phyloP scores from a whole-genome alignment of 2,888 invertebrate species.

The Hemithea aestivaria region DNA sequence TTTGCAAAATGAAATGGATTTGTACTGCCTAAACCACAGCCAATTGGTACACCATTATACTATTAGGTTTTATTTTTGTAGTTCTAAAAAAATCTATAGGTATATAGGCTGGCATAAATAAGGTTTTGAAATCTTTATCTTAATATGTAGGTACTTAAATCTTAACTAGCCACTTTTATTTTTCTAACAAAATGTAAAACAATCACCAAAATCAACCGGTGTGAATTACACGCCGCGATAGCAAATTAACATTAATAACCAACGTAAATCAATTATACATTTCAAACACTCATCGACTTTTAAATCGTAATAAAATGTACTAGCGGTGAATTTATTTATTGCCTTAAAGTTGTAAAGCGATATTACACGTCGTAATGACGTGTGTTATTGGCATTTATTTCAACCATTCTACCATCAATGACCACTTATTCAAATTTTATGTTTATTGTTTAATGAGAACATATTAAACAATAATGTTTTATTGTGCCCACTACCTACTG shows the following conservation, averaged over 20 bases:
- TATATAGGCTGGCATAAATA: too few species aligned
- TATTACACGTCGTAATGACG: slow-evolving; percentile 76
- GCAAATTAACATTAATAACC: slow-evolving; percentile 72
- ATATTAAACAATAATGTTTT: slow-evolving; percentile 44
- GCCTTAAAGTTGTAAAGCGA: slow-evolving; percentile 76
- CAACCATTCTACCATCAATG: slow-evolving; percentile 68
- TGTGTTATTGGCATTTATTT: slow-evolving; percentile 76
- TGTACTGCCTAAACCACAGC: too few species aligned
- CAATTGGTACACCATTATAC: too few species aligned
- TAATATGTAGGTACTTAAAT: too few species aligned
- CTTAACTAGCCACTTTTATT: not conserved
- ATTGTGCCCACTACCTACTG: too few species aligned
- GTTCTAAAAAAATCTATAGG: too few species aligned
- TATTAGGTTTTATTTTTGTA: too few species aligned
- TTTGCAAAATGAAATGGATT: too few species aligned
- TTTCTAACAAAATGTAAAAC: not conserved
- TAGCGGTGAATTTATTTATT: slow-evolving; percentile 78
- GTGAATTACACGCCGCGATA: slow-evolving; percentile 28
- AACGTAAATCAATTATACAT: slow-evolving; percentile 74
- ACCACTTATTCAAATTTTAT: slow-evolving; percentile 64
- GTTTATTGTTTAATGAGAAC: slow-evolving; percentile 67
- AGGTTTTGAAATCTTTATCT: too few species aligned
- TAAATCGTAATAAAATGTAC: slow-evolving; percentile 78
- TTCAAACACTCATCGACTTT: slow-evolving; percentile 74
- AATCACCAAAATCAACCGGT: slow-evolving; percentile 8